Evolutionary conservation across 2,888 invertebrate genomes (phyloP).

Genomic region (Philaethria dido): DNA sequence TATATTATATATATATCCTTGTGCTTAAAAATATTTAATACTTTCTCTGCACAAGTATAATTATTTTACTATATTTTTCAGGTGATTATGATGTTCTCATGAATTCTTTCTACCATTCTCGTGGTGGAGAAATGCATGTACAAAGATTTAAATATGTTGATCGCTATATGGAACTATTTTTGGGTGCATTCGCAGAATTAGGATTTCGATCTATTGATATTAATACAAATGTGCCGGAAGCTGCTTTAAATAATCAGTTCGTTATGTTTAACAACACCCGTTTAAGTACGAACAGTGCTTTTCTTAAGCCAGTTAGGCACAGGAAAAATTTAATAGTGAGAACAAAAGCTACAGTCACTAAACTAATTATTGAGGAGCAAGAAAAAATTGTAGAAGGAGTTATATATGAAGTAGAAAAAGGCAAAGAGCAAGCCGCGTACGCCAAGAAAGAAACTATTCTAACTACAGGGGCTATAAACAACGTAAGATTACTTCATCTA

Average conservation of each 20-base stretch:
- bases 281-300: conserved; percentile 73
- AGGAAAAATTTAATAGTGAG: conserved; percentile 71
- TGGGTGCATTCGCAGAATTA: conserved; percentile 71
- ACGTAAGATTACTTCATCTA: conserved; percentile 70
- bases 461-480: conserved; percentile 75
- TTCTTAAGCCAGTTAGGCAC: conserved; percentile 69
- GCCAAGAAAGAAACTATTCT: conserved; percentile 74
- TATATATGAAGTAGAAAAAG: conserved; percentile 71
- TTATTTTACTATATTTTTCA: conserved; percentile 49
- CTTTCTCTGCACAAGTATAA: background rate
- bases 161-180: conserved; percentile 69
- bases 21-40: background rate
- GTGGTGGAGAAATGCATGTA: conserved; percentile 76
- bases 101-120: conserved; percentile 75
- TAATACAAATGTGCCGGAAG: conserved; percentile 73
- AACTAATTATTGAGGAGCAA: conserved; percentile 67
- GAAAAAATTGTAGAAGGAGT: conserved; percentile 73
- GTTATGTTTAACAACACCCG: conserved; percentile 72
- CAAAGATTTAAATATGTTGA: conserved; percentile 75
- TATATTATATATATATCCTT: background rate
- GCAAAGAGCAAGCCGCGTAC: conserved; percentile 70
- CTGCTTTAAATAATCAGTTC: conserved; percentile 74
- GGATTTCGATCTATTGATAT: conserved; percentile 72
- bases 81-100: conserved; percentile 77
- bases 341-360: conserved; percentile 72